A percentile compares a stretch with the other conserved stretches of the same genome.
These are phyloP conservation scores for Meliscaeva auricollis DNA, from an alignment of 2,888 invertebrate genomes.

Conservation along the genomic window DNA sequence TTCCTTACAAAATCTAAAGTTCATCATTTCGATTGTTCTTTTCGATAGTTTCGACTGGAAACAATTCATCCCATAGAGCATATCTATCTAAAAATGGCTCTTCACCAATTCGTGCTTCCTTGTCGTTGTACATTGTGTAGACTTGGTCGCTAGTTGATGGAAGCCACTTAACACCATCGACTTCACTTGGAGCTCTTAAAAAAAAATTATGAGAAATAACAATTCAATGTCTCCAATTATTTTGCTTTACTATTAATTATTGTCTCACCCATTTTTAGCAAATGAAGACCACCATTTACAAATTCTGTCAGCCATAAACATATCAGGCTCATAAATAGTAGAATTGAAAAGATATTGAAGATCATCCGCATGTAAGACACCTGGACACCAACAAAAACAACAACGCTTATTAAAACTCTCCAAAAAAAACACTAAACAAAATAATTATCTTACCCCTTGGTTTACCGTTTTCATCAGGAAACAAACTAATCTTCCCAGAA, in stretches of 20 bases:
- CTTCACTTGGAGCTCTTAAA: constrained; percentile 29
- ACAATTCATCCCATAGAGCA: constrained; percentile 78
- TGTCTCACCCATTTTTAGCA: constrained; percentile 80
- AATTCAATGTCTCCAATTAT: neutral
- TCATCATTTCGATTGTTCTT: neutral
- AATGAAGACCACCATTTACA: constrained; percentile 83
- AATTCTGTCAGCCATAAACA: constrained; percentile 82
- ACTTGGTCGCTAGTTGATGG: constrained; percentile 68
- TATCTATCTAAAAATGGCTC: constrained; percentile 77
- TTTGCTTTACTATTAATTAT: neutral
- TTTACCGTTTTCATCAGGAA: constrained; percentile 83
- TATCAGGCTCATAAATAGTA: constrained; percentile 81
- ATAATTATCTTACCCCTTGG: constrained; percentile 70
- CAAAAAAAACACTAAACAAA: too few species aligned
- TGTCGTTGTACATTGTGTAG: constrained; percentile 77
- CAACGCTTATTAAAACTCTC: neutral
- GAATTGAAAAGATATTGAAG: constrained; percentile 79
- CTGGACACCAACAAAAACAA: constrained; percentile 74
- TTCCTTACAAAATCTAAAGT: neutral
- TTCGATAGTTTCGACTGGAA: constrained; percentile 13
- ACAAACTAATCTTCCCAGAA: constrained; percentile 85
- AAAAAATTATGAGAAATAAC: neutral
- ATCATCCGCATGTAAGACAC: constrained; percentile 80
- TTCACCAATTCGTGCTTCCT: constrained; percentile 62
- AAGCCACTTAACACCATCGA: constrained; percentile 73